phyloP scores from a whole-genome alignment of 1,140 invertebrate genomes.

The Caenorhabditis tropicalis region DNA sequence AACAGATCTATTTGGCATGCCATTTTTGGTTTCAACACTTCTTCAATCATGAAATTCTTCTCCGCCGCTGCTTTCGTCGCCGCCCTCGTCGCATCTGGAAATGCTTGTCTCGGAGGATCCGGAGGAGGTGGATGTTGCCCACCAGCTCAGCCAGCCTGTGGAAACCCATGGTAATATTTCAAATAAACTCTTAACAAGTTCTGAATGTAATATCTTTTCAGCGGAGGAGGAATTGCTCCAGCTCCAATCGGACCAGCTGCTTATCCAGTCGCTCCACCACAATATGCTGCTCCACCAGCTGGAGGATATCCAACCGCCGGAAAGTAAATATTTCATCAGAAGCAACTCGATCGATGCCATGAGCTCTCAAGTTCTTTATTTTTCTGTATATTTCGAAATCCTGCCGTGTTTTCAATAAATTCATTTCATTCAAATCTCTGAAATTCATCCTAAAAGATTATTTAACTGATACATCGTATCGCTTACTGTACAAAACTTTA shows the following conservation, averaged over 20 bases:
- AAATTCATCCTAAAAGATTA: no score
- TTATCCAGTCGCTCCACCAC: conserved; percentile 26
- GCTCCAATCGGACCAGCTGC: not conserved
- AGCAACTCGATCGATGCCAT: conserved; percentile 34
- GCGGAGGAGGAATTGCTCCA: conserved; percentile 5
- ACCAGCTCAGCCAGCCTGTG: conserved; percentile 10
- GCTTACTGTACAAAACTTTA: no score
- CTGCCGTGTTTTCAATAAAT: conserved; percentile 6
- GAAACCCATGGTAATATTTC: conserved; percentile 3
- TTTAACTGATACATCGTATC: no score
- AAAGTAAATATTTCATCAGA: not conserved
- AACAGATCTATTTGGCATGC: conserved; percentile 2
- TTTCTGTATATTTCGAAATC: conserved; percentile 41
- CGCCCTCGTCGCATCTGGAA: conserved; percentile 14
- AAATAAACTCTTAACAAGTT: not conserved
- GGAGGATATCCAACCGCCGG: conserved; percentile 27
- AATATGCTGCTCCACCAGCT: not conserved
- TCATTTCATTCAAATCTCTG: not conserved
- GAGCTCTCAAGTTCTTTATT: conserved; percentile 7
- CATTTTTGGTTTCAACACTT: conserved; percentile 33
- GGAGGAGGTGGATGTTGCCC: conserved; percentile 11
- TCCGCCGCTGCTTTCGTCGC: conserved; percentile 19
- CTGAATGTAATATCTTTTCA: not conserved
- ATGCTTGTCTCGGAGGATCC: conserved; percentile 15
- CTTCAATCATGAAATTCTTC: conserved; percentile 41